phyloP scores from a whole-genome alignment of 2,113 vertebrate species.

The Channa maculata region DNA sequence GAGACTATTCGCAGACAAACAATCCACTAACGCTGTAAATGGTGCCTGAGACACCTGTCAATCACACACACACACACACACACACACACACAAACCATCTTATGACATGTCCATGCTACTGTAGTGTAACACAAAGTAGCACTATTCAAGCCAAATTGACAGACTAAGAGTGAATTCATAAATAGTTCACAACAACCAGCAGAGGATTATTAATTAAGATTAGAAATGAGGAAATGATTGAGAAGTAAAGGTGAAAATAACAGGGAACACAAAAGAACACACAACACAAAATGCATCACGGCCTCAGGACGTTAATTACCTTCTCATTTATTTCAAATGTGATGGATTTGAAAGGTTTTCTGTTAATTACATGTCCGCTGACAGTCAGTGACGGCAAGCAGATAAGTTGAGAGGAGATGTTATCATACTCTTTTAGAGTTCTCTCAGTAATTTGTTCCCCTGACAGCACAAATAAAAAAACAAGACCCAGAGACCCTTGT shows the following conservation, averaged over 20 bases:
- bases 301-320: neutral
- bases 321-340: slow-evolving; percentile 12
- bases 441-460: slow-evolving; percentile 43
- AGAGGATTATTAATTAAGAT: too few relatives aligned
- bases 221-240: too few relatives aligned
- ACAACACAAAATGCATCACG: neutral
- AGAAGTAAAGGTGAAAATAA: too few relatives aligned
- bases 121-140: too few relatives aligned
- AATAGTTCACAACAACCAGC: too few relatives aligned
- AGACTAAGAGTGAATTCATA: too few relatives aligned
- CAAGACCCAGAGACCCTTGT: slow-evolving; percentile 6
- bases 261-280: too few relatives aligned
- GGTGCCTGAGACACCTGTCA: neutral
- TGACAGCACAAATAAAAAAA: slow-evolving; percentile 46
- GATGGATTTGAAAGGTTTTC: slow-evolving; percentile 27
- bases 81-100: neutral
- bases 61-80: neutral
- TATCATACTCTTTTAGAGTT: slow-evolving; percentile 27
- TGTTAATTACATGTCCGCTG: slow-evolving; percentile 22
- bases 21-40: neutral
- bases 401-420: slow-evolving; percentile 30
- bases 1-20: neutral
- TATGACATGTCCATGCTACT: too few relatives aligned
- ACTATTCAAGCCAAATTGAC: too few relatives aligned
- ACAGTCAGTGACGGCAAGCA: slow-evolving; percentile 16